Base-by-base conservation (phyloP, 2,888 invertebrate genomes). In the Gerosis bhagava region DNA sequence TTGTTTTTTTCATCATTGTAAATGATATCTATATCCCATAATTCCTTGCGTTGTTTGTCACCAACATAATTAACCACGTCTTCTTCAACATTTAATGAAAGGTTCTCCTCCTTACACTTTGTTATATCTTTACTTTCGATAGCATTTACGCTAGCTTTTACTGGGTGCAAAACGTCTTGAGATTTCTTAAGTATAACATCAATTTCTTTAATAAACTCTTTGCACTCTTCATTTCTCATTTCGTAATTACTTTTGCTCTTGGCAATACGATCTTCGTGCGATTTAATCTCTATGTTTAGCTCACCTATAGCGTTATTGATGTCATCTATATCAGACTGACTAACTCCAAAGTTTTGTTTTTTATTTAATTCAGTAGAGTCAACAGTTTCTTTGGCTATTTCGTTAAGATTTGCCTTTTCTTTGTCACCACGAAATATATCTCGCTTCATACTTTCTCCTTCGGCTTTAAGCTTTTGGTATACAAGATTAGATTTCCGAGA, bases 141-240 rank as follows among this genome's bases (percentile, higher is more conserved):
- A n/a, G 21, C 11, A 21, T 26, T 13, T 11, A 4, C 16, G 21
- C 19, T 15, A 50, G 43, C 35, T 36, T 50, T 21, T 29, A 11
- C 46, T 16, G 86, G 87, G 48, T 81, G 86, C 15, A 89, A 63
- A 50, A 89, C 75, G 42, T 66, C 62, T 11, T 77, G 62, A 2
- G 89, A 89, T 53, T 80, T 84, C 17, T 68, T 44, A 43, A 89
- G 63, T 25, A 88, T 67, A 10, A 73, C 67, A 60, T 88, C 80
- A 6, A 89, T 81, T 70, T 89, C 89, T 57, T 71, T 62, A 1
- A 89, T 81, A 35, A 87, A 84, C 19, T 70, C 66, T 40, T 75
- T 76, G 53, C 89, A 89, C 55, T 86, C 83, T 43, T 69, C 60
- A 42, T 77, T 82, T 49, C 82, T 70, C 49, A 65, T 37, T 67